phyloP scores from a whole-genome alignment of 2,888 invertebrate species.

The Synergus japonicus region DNA sequence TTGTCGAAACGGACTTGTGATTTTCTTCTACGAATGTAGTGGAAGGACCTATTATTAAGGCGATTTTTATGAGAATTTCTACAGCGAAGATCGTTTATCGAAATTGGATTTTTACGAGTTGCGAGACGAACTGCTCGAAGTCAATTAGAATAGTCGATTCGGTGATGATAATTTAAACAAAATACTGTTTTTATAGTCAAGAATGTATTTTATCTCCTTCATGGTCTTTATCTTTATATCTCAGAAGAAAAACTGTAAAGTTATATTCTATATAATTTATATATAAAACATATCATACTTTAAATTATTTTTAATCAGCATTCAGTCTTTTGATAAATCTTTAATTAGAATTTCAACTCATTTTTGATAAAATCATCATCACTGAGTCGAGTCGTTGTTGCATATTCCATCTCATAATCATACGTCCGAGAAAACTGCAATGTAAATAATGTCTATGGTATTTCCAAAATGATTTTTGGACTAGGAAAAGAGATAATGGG shows the following conservation, averaged over 20 bases:
- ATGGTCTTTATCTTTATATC: no score
- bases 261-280: no score
- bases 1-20: slow-evolving; percentile 51
- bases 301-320: not conserved
- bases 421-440: slow-evolving; percentile 53
- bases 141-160: slow-evolving; percentile 36
- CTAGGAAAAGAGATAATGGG: not conserved
- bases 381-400: slow-evolving; percentile 47
- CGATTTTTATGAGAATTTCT: slow-evolving; percentile 34
- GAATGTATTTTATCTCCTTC: no score
- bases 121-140: slow-evolving; percentile 8
- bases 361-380: not conserved
- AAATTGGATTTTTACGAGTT: slow-evolving; percentile 20
- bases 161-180: not conserved
- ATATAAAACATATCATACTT: no score
- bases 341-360: not conserved
- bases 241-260: no score
- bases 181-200: no score
- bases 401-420: slow-evolving; percentile 52
- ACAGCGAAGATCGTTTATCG: slow-evolving; percentile 29
- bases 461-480: not conserved
- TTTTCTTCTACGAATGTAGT: slow-evolving; percentile 43
- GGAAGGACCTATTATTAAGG: slow-evolving; percentile 28
- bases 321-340: not conserved
- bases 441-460: slow-evolving; percentile 47